These are phyloP conservation scores for Felis catus DNA, from an alignment of 2,113 vertebrate species.

Conservation along the genomic window DNA sequence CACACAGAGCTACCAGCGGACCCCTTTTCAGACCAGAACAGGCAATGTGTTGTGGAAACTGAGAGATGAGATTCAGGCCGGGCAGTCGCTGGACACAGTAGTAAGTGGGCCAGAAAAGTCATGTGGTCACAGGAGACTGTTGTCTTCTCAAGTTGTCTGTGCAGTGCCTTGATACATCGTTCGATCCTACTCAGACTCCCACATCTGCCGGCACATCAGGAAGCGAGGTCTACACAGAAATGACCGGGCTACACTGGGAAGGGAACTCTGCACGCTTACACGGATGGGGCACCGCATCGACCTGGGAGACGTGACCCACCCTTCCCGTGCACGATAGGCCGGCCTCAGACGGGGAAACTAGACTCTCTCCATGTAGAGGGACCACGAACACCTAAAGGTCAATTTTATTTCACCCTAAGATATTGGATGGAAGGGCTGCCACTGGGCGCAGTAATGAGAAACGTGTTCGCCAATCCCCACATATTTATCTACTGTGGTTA, in stretches of 20 bases:
- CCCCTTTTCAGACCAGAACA: not conserved
- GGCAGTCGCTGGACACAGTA: not conserved
- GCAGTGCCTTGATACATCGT: not conserved
- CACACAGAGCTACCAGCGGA: not conserved
- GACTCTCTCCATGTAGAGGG: not conserved
- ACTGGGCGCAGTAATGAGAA: not conserved
- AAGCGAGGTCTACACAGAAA: not conserved
- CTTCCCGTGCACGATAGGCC: rapidly evolving
- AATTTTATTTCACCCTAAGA: not conserved
- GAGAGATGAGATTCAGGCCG: not conserved
- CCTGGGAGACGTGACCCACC: not conserved
- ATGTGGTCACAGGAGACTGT: not conserved
- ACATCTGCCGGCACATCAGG: not conserved
- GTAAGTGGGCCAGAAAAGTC: not conserved
- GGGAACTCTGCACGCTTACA: not conserved
- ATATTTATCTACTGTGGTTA: not conserved
- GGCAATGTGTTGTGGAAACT: not conserved
- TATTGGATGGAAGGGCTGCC: not conserved
- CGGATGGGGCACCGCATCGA: rapidly evolving
- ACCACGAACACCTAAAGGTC: not conserved
- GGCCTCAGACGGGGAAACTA: not conserved
- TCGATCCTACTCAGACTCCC: not conserved
- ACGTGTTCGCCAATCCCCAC: not conserved
- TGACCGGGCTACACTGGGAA: not conserved
- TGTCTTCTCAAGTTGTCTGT: not conserved